Percentiles rank a stretch among this genome's conserved stretches.
Conservation (phyloP, 2,888 invertebrate species). For the Oxycera nigricornis region DNA sequence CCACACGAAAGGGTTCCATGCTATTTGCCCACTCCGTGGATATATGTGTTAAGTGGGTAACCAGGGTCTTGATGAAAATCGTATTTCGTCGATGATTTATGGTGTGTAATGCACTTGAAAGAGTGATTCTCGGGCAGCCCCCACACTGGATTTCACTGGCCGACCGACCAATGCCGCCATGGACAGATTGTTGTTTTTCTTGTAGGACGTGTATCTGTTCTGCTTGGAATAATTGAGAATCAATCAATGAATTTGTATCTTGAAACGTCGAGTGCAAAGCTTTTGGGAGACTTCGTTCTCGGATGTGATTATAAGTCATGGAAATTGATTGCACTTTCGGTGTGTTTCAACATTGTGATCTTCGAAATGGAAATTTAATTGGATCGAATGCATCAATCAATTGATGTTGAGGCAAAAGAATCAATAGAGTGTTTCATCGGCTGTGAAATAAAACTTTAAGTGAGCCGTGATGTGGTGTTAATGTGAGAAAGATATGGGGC, state of each 20-base stretch:
- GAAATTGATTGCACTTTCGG: slow-evolving; percentile 5
- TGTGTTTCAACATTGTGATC: slow-evolving; percentile 31
- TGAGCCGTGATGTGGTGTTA: neutral
- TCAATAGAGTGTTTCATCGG: neutral
- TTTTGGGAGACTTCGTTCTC: neutral
- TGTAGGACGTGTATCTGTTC: neutral
- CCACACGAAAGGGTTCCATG: neutral
- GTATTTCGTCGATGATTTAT: slow-evolving; percentile 36
- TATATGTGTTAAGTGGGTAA: slow-evolving; percentile 29
- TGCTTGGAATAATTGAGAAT: neutral
- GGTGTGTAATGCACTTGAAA: slow-evolving; percentile 33
- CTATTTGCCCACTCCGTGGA: neutral
- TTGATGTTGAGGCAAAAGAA: neutral
- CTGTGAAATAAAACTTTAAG: neutral
- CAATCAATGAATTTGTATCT: slow-evolving; percentile 4
- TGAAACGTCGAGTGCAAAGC: neutral
- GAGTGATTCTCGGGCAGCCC: neutral
- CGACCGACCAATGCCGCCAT: neutral
- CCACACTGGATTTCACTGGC: neutral
- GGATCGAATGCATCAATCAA: slow-evolving; percentile 24
- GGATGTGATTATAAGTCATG: slow-evolving; percentile 9
- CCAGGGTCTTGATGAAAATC: slow-evolving; percentile 27
- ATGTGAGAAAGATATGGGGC: neutral
- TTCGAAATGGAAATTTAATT: slow-evolving; percentile 11
- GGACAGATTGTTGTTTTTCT: neutral